Base-by-base conservation (phyloP, 2,888 invertebrate genomes). In the Steinernema hermaphroditum region DNA sequence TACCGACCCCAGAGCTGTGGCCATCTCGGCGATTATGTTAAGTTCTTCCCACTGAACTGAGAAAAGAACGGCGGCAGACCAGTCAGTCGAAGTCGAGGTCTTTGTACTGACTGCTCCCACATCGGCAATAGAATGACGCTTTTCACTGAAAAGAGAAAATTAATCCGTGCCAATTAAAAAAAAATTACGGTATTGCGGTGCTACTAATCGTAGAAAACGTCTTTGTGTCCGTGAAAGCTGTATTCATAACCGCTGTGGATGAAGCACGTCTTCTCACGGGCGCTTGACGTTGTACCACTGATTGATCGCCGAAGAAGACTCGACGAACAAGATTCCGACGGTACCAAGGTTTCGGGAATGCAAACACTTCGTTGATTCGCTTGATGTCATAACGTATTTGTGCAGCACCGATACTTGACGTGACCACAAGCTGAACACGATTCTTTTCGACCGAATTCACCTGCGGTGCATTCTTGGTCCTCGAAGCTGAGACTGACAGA, bases 331-430 rank as follows among this genome's bases (percentile, higher is more conserved):
- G 70, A 16, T 75, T 74, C 62, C 81, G 75, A 12, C 78, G 75
- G 69, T 98, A 98, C 98, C 98, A 98, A 16, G 97, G 96, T 88
- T 95, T 95, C 0, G 97, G 97, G 87, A 98, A 96, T 0, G 96
- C 95, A 74, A 98, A 89, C 85, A 98, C 96, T 89, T 98, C 98
- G 0, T 94, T 93, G 77, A 98, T 89, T 0, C 97, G 91, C 43
- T 97, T 91, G 96, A 98, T 97, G 88, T 98, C 97, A 88, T 97
- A 98, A 87, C 96, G 96, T 88, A 98, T 97, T 29, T 93, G 85
- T 2, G 89, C 89, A 22, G 86, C 78, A 27, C 85, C 84, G 54
- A 87, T 81, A 22, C 81, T 79, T 6, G 78, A 75, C n/a, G 82
- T 74, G n/a, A 82, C 72, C 12, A 82, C 78, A 62, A 84, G 77